These are phyloP conservation scores for Pelobates cultripes DNA, from an alignment of 2,797 vertebrate genomes.

Conservation along the genomic window DNA sequence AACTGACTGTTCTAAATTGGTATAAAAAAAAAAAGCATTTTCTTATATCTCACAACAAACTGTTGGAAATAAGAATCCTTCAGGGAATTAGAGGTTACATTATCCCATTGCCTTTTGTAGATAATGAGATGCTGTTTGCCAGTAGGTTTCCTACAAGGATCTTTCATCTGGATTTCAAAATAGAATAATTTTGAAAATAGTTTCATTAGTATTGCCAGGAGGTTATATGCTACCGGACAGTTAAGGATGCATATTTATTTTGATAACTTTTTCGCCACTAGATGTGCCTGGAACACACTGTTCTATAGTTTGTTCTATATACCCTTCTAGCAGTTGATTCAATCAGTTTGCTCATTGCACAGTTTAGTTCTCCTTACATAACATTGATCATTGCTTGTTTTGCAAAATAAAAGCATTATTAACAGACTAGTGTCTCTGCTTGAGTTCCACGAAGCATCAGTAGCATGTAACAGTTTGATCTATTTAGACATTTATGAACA, in stretches of 20 bases:
- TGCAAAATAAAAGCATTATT: slow-evolving; percentile 54
- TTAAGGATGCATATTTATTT: slow-evolving; percentile 48
- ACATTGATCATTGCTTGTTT: slow-evolving; percentile 49
- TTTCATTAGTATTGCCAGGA: slow-evolving; percentile 43
- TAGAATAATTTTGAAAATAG: slow-evolving; percentile 32
- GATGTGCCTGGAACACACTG: slow-evolving; percentile 47
- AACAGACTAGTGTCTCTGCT: slow-evolving; percentile 51
- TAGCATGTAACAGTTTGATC: slow-evolving; percentile 33
- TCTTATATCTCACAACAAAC: slow-evolving; percentile 8
- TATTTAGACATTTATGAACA: slow-evolving; percentile 52
- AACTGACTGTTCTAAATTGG: background rate
- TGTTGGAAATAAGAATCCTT: slow-evolving; percentile 1
- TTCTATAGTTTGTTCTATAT: slow-evolving; percentile 34
- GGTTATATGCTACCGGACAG: slow-evolving; percentile 28
- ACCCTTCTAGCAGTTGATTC: slow-evolving; percentile 33
- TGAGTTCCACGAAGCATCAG: slow-evolving; percentile 34
- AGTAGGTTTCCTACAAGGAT: slow-evolving; percentile 28
- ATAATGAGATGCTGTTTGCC: slow-evolving; percentile 30
- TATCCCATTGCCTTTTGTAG: background rate
- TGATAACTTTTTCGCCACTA: slow-evolving; percentile 42
- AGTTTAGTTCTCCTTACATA: slow-evolving; percentile 47
- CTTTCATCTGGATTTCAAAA: slow-evolving; percentile 37
- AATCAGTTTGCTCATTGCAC: slow-evolving; percentile 50
- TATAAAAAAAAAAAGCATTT: background rate
- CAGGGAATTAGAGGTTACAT: background rate